Conservation (phyloP, 1,140 invertebrate species). For the Phocides pigmalion region DNA sequence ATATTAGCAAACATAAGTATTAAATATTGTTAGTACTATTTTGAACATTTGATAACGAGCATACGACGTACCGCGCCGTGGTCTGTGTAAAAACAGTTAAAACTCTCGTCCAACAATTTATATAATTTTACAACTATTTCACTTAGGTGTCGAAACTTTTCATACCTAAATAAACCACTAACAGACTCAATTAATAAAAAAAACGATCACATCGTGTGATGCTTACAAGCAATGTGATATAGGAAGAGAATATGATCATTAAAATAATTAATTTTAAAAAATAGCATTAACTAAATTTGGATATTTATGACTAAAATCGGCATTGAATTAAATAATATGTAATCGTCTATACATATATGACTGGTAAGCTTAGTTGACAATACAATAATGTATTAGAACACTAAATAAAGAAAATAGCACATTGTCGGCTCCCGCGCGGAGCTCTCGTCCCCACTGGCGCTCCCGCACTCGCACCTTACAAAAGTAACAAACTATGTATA, state of each 20-base stretch:
- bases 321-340: constrained; percentile 79
- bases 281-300: constrained; percentile 82
- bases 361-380: constrained; percentile 79
- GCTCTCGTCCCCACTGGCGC: constrained; percentile 41
- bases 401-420: constrained; percentile 77
- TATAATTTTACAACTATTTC: constrained; percentile 56
- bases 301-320: constrained; percentile 82
- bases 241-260: constrained; percentile 59
- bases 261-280: constrained; percentile 62
- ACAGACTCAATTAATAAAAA: constrained; percentile 66
- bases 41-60: constrained; percentile 19
- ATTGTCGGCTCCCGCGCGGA: constrained; percentile 48
- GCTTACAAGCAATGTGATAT: constrained; percentile 70
- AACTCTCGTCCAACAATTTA: constrained; percentile 49
- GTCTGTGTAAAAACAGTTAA: constrained; percentile 45
- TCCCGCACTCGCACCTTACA: constrained; percentile 68
- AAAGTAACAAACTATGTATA: constrained; percentile 76
- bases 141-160: constrained; percentile 48
- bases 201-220: constrained; percentile 70
- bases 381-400: constrained; percentile 73
- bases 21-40: constrained; percentile 22
- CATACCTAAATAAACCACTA: constrained; percentile 52
- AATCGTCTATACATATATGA: constrained; percentile 80
- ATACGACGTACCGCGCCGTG: constrained; percentile 11
- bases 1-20: constrained; percentile 15